Percentiles rank a stretch among this genome's conserved stretches.
These are phyloP conservation scores for Heliconius hewitsoni DNA, from an alignment of 1,140 invertebrate species.

Conservation along the genomic window DNA sequence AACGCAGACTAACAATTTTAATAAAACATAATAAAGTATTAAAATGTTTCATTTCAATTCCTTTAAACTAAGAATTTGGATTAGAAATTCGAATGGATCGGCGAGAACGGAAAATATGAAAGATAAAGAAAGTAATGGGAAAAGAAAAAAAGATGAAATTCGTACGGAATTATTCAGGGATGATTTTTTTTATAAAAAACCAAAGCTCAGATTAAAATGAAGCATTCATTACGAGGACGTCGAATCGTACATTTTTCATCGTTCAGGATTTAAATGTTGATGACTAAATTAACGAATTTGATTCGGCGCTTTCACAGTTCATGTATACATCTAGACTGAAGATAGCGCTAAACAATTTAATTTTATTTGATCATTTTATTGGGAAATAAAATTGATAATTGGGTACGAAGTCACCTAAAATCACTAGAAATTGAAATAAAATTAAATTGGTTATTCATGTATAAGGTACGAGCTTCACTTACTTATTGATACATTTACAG, in stretches of 20 bases:
- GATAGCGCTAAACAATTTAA: background rate
- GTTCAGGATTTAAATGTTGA: slow-evolving; percentile 11
- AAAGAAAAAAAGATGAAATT: background rate
- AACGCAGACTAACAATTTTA: slow-evolving; percentile 41
- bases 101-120: slow-evolving; percentile 1
- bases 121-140: background rate
- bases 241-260: slow-evolving; percentile 6
- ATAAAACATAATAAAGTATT: slow-evolving; percentile 31
- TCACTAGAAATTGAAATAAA: background rate
- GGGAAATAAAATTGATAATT: too few species aligned
- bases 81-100: background rate
- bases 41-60: slow-evolving; percentile 5
- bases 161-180: background rate
- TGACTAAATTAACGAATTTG: slow-evolving; percentile 11
- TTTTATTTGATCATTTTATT: background rate
- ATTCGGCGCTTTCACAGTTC: background rate
- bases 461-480: too few species aligned
- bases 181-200: background rate
- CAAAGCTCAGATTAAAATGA: slow-evolving; percentile 3
- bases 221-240: slow-evolving; percentile 1
- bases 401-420: background rate
- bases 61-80: slow-evolving; percentile 8
- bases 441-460: background rate
- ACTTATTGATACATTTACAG: too few species aligned
- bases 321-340: background rate